Evolutionary conservation across 2,888 invertebrate genomes (phyloP).

Genomic region (Dusona sp.): DNA sequence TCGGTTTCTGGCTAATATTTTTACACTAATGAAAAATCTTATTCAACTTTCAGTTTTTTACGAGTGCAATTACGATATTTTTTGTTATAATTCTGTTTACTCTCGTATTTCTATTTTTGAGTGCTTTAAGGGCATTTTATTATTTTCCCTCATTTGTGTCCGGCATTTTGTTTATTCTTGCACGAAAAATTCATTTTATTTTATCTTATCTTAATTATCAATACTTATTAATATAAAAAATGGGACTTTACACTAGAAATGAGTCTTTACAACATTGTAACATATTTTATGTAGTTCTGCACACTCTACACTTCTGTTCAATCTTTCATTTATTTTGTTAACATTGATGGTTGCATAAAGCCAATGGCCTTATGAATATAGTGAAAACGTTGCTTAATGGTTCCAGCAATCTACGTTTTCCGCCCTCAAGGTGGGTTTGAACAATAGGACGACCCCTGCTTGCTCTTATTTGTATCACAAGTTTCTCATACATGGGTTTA

Average conservation of each 20-base stretch:
- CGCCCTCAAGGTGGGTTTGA: background rate
- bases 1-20: no score
- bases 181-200: background rate
- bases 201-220: background rate
- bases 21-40: no score
- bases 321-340: background rate
- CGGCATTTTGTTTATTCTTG: background rate
- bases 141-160: background rate
- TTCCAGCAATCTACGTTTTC: background rate
- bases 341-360: background rate
- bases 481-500: slow-evolving; percentile 1
- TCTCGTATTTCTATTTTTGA: background rate
- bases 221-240: background rate
- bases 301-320: background rate
- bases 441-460: background rate
- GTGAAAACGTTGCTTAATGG: background rate
- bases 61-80: no score
- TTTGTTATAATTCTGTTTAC: no score
- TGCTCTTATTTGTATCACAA: slow-evolving; percentile 19
- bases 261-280: background rate
- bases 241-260: background rate
- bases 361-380: background rate
- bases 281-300: background rate
- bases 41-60: no score
- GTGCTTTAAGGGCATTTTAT: background rate